phyloP scores from a whole-genome alignment of 1,140 invertebrate species.

The Solen grandis region DNA sequence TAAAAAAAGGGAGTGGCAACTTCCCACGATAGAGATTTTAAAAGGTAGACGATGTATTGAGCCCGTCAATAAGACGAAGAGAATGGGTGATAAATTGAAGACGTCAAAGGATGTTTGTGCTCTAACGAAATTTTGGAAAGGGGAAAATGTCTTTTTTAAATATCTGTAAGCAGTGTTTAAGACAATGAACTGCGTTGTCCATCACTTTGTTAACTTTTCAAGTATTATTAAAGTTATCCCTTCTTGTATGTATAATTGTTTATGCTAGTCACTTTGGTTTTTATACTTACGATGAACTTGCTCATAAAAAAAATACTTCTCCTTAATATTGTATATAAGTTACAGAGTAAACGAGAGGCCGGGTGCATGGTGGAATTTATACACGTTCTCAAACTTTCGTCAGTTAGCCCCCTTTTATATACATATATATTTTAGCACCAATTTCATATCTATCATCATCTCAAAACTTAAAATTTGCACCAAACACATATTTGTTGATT shows the following conservation, averaged over 20 bases:
- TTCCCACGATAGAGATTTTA: background rate
- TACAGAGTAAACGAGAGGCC: background rate
- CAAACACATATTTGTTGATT: too few relatives aligned
- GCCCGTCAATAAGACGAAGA: background rate
- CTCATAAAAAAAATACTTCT: background rate
- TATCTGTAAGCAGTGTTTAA: background rate
- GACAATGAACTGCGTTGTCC: background rate
- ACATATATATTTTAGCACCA: too few relatives aligned
- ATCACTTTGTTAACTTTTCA: background rate
- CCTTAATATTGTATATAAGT: background rate
- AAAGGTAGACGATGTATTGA: background rate
- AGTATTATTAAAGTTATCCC: background rate
- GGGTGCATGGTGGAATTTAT: too few relatives aligned
- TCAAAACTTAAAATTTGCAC: too few relatives aligned
- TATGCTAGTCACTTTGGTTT: background rate
- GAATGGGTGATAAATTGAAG: background rate
- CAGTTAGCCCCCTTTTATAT: too few relatives aligned
- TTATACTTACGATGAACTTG: background rate
- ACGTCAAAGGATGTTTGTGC: background rate
- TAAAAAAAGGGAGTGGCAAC: too few relatives aligned
- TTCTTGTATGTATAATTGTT: background rate
- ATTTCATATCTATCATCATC: too few relatives aligned
- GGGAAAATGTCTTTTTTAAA: background rate
- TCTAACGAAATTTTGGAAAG: background rate
- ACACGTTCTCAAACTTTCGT: too few relatives aligned